These are phyloP conservation scores for Campoletis sonorensis DNA, from an alignment of 1,140 invertebrate species.

Conservation along the genomic window DNA sequence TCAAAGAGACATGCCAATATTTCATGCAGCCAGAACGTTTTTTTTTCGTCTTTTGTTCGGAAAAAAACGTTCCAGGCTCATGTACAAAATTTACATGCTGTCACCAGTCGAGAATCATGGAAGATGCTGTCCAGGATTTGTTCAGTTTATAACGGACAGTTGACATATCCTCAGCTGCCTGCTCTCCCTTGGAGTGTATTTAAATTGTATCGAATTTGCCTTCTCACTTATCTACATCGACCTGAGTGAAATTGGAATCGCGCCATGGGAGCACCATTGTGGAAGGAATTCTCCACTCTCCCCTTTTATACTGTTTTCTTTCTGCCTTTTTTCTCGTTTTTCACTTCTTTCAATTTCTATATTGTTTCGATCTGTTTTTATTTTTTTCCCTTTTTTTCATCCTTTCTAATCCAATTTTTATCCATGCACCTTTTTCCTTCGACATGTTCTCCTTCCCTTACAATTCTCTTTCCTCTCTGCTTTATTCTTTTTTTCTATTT, in stretches of 20 bases:
- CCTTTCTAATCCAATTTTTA: neutral
- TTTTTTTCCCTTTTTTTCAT: too few relatives aligned
- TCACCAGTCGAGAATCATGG: neutral
- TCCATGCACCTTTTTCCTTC: neutral
- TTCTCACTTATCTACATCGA: conserved; percentile 17
- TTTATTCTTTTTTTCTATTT: too few relatives aligned
- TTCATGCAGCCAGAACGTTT: too few relatives aligned
- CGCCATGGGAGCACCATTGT: neutral
- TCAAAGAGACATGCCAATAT: too few relatives aligned
- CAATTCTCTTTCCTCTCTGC: too few relatives aligned
- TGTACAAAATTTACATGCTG: neutral
- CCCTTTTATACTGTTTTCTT: neutral
- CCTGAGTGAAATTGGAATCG: conserved; percentile 39
- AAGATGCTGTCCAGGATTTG: neutral
- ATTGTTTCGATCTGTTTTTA: too few relatives aligned
- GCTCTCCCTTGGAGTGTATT: conserved; percentile 7
- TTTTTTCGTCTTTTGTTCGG: too few relatives aligned
- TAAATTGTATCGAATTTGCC: conserved; percentile 11
- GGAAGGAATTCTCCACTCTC: neutral
- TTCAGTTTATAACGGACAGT: conserved; percentile 6
- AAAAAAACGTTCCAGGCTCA: too few relatives aligned
- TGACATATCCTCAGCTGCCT: neutral
- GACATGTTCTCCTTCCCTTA: too few relatives aligned
- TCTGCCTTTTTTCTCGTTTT: neutral
- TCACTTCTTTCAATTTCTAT: neutral